A percentile compares a stretch with the other conserved stretches of the same genome.
These are phyloP conservation scores for Pollenia amentaria DNA, from an alignment of 2,888 invertebrate species.

Conservation along the genomic window DNA sequence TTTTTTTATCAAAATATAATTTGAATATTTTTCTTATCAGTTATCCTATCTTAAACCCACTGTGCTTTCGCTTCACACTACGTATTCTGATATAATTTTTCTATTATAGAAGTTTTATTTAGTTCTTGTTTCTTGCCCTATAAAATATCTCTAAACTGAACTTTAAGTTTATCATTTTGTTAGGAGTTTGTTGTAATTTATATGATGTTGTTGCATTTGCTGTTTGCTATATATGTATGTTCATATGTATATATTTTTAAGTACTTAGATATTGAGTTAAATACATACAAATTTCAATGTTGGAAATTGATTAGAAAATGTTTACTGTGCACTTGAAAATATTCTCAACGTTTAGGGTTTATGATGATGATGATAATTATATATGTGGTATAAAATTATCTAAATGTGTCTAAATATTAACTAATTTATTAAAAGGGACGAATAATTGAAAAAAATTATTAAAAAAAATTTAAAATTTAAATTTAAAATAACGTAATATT, in stretches of 20 bases:
- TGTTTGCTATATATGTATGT: background rate
- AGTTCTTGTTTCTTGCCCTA: background rate
- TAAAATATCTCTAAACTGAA: constrained; percentile 10
- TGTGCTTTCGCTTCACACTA: background rate
- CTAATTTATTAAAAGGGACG: background rate
- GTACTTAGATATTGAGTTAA: background rate
- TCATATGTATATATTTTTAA: background rate
- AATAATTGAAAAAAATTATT: background rate
- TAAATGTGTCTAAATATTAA: background rate
- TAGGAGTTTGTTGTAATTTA: constrained; percentile 40
- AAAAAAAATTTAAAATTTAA: background rate
- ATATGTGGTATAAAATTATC: constrained; percentile 2
- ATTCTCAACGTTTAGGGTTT: constrained; percentile 66
- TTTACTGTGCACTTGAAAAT: constrained; percentile 79
- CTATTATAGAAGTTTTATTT: background rate
- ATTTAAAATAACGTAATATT: background rate
- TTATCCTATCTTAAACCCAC: background rate
- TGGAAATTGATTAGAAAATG: constrained; percentile 81
- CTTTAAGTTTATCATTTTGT: constrained; percentile 1
- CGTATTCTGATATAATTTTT: background rate
- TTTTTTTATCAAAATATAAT: too few relatives aligned
- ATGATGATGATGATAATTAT: constrained; percentile 32
- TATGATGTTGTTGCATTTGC: constrained; percentile 16
- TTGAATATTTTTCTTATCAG: too few relatives aligned
- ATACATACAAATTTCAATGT: constrained; percentile 70